Evolutionary conservation across 2,888 invertebrate species (phyloP).

Genomic region (Polyploca ridens): DNA sequence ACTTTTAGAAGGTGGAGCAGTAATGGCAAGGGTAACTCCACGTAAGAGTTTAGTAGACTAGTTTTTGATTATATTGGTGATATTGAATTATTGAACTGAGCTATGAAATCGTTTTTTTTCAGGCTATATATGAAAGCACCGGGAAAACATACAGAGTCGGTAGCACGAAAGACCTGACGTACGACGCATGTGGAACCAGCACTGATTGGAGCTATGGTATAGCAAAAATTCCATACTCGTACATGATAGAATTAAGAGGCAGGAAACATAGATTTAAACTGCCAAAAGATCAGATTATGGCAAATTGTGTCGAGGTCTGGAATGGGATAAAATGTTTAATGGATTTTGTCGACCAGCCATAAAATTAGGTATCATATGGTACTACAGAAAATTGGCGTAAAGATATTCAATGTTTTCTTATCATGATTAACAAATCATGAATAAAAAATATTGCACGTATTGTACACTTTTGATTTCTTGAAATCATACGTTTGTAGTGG

Average conservation of each 20-base stretch:
- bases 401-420: too few species aligned
- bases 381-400: too few species aligned
- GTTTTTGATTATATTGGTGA: slow-evolving; percentile 7
- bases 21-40: slow-evolving; percentile 73
- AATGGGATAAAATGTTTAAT: slow-evolving; percentile 65
- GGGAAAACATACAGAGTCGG: slow-evolving; percentile 76
- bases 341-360: slow-evolving; percentile 62
- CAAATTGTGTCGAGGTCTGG: slow-evolving; percentile 68
- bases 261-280: slow-evolving; percentile 65
- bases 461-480: background rate
- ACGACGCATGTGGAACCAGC: slow-evolving; percentile 74
- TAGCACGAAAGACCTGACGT: slow-evolving; percentile 73
- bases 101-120: slow-evolving; percentile 27
- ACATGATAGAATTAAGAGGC: slow-evolving; percentile 74
- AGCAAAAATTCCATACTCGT: slow-evolving; percentile 75
- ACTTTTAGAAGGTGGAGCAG: slow-evolving; percentile 66
- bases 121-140: slow-evolving; percentile 70
- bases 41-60: slow-evolving; percentile 40
- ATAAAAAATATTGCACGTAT: background rate
- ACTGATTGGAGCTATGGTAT: slow-evolving; percentile 76
- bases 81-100: background rate
- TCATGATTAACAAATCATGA: background rate
- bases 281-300: slow-evolving; percentile 68
- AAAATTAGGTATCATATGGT: slow-evolving; percentile 5
- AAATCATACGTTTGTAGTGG: background rate